A percentile compares a stretch with the other conserved stretches of the same genome.
phyloP scores from a whole-genome alignment of 2,888 invertebrate species.

The Clitarchus hookeri region DNA sequence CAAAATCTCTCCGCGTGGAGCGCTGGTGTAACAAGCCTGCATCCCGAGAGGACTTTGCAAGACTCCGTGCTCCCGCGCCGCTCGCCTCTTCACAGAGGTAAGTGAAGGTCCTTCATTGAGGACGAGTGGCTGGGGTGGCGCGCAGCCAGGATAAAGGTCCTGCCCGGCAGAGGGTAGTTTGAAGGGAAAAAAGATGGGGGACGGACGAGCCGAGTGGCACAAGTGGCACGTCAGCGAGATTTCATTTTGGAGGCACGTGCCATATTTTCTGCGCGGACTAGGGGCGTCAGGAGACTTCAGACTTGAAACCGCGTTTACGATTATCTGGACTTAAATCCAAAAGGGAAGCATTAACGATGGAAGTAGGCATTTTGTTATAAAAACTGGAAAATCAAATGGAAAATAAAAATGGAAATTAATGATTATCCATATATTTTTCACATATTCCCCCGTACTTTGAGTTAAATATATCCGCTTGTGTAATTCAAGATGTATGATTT shows the following conservation, averaged over 20 bases:
- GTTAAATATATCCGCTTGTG: too few species aligned
- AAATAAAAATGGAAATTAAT: too few species aligned
- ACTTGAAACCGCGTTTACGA: too few species aligned
- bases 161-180: neutral
- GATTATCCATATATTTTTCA: too few species aligned
- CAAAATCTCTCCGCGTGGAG: neutral
- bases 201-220: neutral
- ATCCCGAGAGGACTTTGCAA: neutral
- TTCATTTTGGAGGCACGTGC: slow-evolving; percentile 14
- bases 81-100: neutral
- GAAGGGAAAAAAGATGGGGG: neutral
- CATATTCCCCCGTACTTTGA: too few species aligned
- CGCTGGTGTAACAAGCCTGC: neutral
- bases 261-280: neutral
- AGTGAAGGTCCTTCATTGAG: neutral
- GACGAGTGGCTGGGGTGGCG: neutral
- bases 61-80: neutral
- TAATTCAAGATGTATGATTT: too few species aligned
- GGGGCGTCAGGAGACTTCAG: too few species aligned
- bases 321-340: too few species aligned
- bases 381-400: too few species aligned
- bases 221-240: slow-evolving; percentile 1
- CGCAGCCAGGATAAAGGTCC: neutral
- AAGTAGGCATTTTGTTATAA: too few species aligned
- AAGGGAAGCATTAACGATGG: too few species aligned